A percentile compares a stretch with the other conserved stretches of the same genome.
Conservation (phyloP, 2,113 vertebrate species). For the Rhegmatorhina hoffmannsi region DNA sequence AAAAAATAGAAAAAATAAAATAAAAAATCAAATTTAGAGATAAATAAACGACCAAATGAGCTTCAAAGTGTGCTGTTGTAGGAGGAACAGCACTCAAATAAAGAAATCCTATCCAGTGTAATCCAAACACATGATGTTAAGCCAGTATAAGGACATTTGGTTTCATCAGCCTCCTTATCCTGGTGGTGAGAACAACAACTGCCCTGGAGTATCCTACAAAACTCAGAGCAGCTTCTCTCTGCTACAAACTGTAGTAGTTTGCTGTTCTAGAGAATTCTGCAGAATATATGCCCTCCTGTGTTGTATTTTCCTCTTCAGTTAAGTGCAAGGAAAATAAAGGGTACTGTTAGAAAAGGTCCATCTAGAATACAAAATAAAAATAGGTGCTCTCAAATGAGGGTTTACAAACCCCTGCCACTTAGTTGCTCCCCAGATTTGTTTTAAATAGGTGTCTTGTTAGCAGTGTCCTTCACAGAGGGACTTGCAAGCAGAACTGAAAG, state of each 20-base stretch:
- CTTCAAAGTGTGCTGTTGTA: background rate
- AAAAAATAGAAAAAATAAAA: too few relatives aligned
- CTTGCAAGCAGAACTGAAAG: background rate
- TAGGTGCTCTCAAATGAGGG: background rate
- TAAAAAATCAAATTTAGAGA: background rate
- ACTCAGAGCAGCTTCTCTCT: background rate
- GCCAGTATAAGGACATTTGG: rapidly evolving
- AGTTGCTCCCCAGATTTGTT: background rate
- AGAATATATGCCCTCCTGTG: background rate
- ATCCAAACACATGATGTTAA: background rate
- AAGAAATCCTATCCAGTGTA: rapidly evolving
- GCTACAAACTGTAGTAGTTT: too few relatives aligned
- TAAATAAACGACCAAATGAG: background rate
- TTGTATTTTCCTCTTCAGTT: background rate
- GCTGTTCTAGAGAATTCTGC: background rate
- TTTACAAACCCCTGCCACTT: background rate
- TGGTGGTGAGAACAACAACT: background rate
- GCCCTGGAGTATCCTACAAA: background rate
- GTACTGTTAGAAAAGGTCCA: background rate
- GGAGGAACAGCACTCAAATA: background rate
- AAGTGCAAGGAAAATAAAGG: background rate
- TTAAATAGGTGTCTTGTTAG: background rate
- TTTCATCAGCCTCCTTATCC: background rate
- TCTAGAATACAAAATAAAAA: background rate
- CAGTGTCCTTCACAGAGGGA: background rate